phyloP scores from a whole-genome alignment of 1,140 invertebrate species.

The Cotesia vestalis region DNA sequence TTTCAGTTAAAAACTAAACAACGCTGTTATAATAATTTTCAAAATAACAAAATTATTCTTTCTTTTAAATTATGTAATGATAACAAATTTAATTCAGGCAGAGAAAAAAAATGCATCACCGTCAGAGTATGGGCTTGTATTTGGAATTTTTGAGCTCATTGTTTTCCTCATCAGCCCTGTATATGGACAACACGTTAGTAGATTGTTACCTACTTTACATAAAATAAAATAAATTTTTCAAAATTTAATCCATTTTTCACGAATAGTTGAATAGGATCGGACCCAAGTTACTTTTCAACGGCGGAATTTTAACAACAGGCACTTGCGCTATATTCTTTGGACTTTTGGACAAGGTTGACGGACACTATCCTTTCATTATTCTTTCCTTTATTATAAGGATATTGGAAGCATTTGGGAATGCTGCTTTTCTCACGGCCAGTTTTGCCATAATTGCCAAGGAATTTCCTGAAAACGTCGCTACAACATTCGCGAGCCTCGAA shows the following conservation, averaged over 20 bases:
- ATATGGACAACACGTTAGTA: constrained; percentile 83
- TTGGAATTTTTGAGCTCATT: constrained; percentile 91
- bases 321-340: constrained; percentile 87
- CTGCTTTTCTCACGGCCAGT: constrained; percentile 89
- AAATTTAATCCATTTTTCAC: constrained; percentile 4
- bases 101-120: constrained; percentile 85
- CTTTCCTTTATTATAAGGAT: constrained; percentile 87
- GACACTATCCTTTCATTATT: constrained; percentile 83
- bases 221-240: constrained; percentile 20
- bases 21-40: too few relatives aligned
- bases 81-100: constrained; percentile 69
- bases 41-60: too few relatives aligned
- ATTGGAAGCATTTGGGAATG: constrained; percentile 91
- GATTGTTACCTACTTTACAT: constrained; percentile 7
- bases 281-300: constrained; percentile 86
- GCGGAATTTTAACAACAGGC: constrained; percentile 86
- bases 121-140: constrained; percentile 90
- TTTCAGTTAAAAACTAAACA: too few relatives aligned
- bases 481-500: constrained; percentile 90
- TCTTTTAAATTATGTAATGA: too few relatives aligned
- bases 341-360: constrained; percentile 82
- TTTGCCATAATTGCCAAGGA: constrained; percentile 95
- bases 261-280: constrained; percentile 79
- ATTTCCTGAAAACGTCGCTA: constrained; percentile 89
- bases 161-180: constrained; percentile 89